A percentile compares a stretch with the other conserved stretches of the same genome.
Conservation (phyloP, 2,797 vertebrate species). For the Sebastes matsubarae region DNA sequence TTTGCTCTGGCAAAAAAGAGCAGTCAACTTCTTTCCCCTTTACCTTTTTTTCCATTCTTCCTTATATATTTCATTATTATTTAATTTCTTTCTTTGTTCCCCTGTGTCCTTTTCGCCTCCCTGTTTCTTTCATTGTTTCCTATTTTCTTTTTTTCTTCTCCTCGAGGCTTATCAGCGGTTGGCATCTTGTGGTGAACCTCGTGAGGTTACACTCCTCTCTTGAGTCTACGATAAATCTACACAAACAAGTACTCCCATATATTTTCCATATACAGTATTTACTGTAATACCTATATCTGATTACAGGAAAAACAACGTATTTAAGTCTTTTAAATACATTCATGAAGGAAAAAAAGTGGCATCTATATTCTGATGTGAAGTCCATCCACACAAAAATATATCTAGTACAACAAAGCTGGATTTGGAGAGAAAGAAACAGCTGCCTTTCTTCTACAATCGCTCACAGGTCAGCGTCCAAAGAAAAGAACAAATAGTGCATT, state of each 20-base stretch:
- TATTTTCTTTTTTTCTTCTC: neutral
- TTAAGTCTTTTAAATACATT: neutral
- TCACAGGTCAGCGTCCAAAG: conserved; percentile 26
- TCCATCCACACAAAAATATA: neutral
- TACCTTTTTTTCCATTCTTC: neutral
- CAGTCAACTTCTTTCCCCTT: neutral
- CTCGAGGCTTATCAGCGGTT: neutral
- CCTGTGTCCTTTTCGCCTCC: no score
- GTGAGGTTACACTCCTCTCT: neutral
- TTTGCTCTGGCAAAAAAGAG: no score
- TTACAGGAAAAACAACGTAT: neutral
- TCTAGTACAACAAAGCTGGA: neutral
- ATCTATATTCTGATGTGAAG: neutral
- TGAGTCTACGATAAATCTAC: neutral
- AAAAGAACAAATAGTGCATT: conserved; percentile 11
- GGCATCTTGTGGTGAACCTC: neutral
- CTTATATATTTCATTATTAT: neutral
- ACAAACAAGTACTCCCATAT: neutral
- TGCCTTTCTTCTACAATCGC: neutral
- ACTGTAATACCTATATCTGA: neutral
- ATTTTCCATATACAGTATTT: neutral
- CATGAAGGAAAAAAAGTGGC: neutral
- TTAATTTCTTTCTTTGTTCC: no score
- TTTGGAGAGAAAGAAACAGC: neutral
- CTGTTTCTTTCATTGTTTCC: neutral